These are phyloP conservation scores for Diacarnus erythraeanus DNA, from an alignment of 37 sponge, comb jelly and placozoan species.

Conservation along the genomic window DNA sequence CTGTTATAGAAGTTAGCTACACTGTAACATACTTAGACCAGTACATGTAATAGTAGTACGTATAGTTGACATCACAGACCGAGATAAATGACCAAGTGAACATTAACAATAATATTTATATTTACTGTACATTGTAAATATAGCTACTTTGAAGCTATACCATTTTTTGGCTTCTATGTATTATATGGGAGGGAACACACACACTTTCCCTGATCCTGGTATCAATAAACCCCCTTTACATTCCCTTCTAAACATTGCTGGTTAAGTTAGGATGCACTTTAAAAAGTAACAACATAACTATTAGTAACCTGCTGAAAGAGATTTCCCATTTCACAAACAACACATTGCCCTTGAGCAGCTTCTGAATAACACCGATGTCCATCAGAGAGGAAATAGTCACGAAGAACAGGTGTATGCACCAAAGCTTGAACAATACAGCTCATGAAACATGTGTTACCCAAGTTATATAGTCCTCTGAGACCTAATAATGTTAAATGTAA, in stretches of 20 bases:
- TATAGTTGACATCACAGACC: no score
- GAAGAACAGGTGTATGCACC: conserved; percentile 91
- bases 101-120: no score
- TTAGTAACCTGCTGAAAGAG: conserved; percentile 83
- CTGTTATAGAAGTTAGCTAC: no score
- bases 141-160: neutral
- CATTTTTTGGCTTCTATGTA: no score
- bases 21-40: no score
- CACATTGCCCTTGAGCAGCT: conserved; percentile 59
- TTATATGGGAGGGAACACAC: neutral
- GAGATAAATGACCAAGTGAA: no score
- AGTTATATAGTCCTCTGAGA: conserved; percentile 90
- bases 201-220: neutral
- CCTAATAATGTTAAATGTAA: conserved; percentile 48
- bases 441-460: conserved; percentile 99
- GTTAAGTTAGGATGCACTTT: no score
- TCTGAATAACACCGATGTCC: conserved; percentile 84
- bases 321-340: conserved; percentile 92
- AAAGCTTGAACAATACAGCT: conserved; percentile 94
- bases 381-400: conserved; percentile 95
- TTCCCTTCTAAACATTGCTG: neutral
- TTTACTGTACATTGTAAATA: no score
- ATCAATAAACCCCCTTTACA: neutral
- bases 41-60: no score
- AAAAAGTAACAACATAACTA: neutral